Conservation (phyloP, 1,140 invertebrate genomes). For the Chlorops oryzae region DNA sequence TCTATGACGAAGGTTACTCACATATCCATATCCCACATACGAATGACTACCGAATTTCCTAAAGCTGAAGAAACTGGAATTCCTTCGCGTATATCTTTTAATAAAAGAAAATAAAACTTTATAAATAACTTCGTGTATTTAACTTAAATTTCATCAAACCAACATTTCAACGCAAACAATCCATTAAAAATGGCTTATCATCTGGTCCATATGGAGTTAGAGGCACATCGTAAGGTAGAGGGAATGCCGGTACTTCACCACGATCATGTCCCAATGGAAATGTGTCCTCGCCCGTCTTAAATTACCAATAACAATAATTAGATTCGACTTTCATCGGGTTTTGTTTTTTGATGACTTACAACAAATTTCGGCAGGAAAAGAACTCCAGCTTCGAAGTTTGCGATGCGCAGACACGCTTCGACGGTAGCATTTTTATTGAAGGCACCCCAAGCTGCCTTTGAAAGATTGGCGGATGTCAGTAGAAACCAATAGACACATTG, state of each 20-base stretch:
- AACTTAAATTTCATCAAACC: not conserved
- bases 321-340: not conserved
- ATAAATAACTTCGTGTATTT: conserved; percentile 35
- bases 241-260: conserved; percentile 53
- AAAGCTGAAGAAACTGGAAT: not conserved
- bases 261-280: conserved; percentile 45
- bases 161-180: conserved; percentile 29
- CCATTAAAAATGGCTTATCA: conserved; percentile 58
- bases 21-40: not conserved
- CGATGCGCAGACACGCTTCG: conserved; percentile 60
- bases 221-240: conserved; percentile 75
- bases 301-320: not conserved
- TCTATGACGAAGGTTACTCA: no score
- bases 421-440: conserved; percentile 59
- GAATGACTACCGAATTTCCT: not conserved
- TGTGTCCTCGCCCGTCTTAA: conserved; percentile 41
- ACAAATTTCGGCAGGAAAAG: conserved; percentile 80
- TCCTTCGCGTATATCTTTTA: not conserved
- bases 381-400: conserved; percentile 89
- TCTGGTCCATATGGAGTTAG: conserved; percentile 56
- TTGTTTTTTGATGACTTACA: conserved; percentile 52
- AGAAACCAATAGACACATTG: conserved; percentile 71
- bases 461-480: conserved; percentile 88
- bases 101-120: not conserved
- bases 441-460: conserved; percentile 91